Conservation (phyloP, 2,888 invertebrate species). For the Coelogynopora nodosa region DNA sequence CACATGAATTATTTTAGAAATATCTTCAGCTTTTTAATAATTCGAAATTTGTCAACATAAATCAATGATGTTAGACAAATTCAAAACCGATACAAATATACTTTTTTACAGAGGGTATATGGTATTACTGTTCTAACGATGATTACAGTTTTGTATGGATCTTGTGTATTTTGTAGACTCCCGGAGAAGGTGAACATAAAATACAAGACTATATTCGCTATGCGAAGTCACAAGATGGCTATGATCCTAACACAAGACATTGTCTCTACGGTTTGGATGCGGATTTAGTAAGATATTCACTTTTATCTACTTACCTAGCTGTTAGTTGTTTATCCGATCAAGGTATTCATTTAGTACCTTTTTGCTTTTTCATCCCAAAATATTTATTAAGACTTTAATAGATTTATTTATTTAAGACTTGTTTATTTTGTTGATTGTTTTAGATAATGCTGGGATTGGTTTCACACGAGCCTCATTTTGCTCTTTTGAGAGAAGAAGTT, state of each 20-base stretch:
- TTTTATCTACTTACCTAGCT: neutral
- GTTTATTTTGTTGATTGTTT: no score
- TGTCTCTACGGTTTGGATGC: conserved; percentile 95
- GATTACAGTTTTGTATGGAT: no score
- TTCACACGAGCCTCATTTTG: conserved; percentile 91
- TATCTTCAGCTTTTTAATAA: no score
- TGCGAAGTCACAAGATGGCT: conserved; percentile 75
- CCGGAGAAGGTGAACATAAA: conserved; percentile 96
- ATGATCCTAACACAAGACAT: conserved; percentile 84
- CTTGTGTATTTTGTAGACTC: conserved; percentile 64
- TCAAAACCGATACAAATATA: no score
- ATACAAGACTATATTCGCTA: conserved; percentile 93
- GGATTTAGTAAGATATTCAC: conserved; percentile 71
- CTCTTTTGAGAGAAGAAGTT: conserved; percentile 86
- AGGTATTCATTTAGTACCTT: no score
- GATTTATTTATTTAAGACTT: neutral
- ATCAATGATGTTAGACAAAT: no score
- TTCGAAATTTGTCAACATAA: no score
- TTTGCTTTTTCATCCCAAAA: no score
- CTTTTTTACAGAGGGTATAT: neutral
- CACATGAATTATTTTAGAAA: no score
- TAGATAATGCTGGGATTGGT: conserved; percentile 87
- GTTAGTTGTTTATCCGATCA: no score
- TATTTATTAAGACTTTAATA: no score
- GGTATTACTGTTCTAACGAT: no score